phyloP scores from a whole-genome alignment of 2,113 vertebrate species.

The Corythoichthys intestinalis region DNA sequence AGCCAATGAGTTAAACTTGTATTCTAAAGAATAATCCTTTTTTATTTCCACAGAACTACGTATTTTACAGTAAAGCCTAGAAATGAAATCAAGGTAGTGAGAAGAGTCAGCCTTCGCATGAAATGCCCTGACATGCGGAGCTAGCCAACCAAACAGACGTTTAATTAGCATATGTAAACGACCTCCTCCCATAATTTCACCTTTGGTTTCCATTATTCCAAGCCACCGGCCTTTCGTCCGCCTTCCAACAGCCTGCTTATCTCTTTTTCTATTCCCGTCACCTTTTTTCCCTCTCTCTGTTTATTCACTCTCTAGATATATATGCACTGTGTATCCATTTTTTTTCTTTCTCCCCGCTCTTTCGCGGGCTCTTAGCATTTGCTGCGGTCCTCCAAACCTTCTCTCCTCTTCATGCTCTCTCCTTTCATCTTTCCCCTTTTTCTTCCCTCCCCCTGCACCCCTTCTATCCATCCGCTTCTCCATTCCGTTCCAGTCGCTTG shows the following conservation, averaged over 20 bases:
- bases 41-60: no score
- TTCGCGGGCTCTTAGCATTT: constrained; percentile 43
- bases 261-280: constrained; percentile 10
- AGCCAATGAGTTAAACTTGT: neutral
- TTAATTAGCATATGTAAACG: constrained; percentile 66
- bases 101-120: constrained; percentile 23
- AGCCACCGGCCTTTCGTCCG: constrained; percentile 28
- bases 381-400: constrained; percentile 28
- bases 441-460: neutral
- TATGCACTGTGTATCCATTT: constrained; percentile 1
- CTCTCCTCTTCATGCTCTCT: neutral
- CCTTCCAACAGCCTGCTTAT: constrained; percentile 7
- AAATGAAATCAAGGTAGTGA: neutral
- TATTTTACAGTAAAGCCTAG: neutral
- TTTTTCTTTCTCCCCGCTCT: constrained; percentile 19
- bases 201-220: constrained; percentile 30
- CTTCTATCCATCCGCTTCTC: neutral
- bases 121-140: constrained; percentile 41
- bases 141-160: constrained; percentile 56
- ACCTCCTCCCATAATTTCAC: constrained; percentile 22
- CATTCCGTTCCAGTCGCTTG: constrained; percentile 16
- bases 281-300: constrained; percentile 4
- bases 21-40: no score
- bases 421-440: constrained; percentile 6
- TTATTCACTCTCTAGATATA: constrained; percentile 25